Evolutionary conservation across 2,888 invertebrate genomes (phyloP).

Genomic region (Hirtodrosophila duncani): DNA sequence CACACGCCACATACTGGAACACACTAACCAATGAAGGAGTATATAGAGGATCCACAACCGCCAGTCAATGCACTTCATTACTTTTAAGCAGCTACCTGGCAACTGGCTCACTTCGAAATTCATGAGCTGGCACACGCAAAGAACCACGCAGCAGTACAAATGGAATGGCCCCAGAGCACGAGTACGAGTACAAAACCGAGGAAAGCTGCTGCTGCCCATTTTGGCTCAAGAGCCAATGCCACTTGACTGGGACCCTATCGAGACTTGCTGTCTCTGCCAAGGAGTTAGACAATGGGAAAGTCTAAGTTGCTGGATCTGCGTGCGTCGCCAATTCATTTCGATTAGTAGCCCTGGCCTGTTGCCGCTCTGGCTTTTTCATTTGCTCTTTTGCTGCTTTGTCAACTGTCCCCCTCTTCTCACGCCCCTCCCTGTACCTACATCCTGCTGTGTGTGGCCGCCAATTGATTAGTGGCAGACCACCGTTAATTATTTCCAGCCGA

Average conservation of each 20-base stretch:
- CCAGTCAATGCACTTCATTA: slow-evolving; percentile 49
- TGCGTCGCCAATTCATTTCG: slow-evolving; percentile 62
- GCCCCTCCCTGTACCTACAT: slow-evolving; percentile 43
- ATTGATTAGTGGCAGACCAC: slow-evolving; percentile 64
- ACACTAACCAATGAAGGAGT: background rate
- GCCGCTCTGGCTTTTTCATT: slow-evolving; percentile 7
- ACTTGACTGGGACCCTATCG: too few relatives aligned
- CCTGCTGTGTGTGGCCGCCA: slow-evolving; percentile 55
- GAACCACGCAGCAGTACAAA: background rate
- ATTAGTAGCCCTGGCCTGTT: slow-evolving; percentile 38
- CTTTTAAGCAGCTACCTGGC: slow-evolving; percentile 57
- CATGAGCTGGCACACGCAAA: slow-evolving; percentile 46
- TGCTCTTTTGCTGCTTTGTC: slow-evolving; percentile 9
- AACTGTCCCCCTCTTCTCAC: slow-evolving; percentile 10
- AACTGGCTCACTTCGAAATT: slow-evolving; percentile 61
- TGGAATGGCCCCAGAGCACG: slow-evolving; percentile 3
- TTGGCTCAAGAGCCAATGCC: slow-evolving; percentile 34
- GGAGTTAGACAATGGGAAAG: slow-evolving; percentile 31
- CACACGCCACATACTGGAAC: slow-evolving; percentile 2
- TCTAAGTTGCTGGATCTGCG: slow-evolving; percentile 31
- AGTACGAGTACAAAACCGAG: slow-evolving; percentile 12
- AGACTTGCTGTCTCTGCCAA: too few relatives aligned
- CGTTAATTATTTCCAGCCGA: slow-evolving; percentile 56
- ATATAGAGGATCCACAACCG: background rate
- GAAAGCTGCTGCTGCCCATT: background rate